A percentile compares a stretch with the other conserved stretches of the same genome.
phyloP scores from a whole-genome alignment of 2,113 vertebrate genomes.

The Centropus unirufus region DNA sequence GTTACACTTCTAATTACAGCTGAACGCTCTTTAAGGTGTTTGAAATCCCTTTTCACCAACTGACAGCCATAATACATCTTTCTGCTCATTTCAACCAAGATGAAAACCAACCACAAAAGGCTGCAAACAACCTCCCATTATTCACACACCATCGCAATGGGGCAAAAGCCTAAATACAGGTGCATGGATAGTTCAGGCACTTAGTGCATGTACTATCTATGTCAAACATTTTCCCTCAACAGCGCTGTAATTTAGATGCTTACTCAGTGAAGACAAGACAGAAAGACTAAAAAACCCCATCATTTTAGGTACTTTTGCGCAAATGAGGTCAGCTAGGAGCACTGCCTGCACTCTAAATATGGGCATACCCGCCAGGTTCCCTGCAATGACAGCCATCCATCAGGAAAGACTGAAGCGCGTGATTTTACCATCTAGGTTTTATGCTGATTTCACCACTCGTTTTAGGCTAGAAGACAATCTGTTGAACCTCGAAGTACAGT shows the following conservation, averaged over 20 bases:
- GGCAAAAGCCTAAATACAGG: not conserved
- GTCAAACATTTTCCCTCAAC: not conserved
- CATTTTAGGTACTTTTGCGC: not conserved
- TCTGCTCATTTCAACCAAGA: not conserved
- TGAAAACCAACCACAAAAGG: not conserved
- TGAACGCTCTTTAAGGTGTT: not conserved
- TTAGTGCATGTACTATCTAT: not conserved
- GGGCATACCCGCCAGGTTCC: not conserved
- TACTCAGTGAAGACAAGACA: not conserved
- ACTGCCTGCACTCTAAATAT: not conserved
- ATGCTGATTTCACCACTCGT: constrained; percentile 28
- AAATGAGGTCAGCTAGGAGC: not conserved
- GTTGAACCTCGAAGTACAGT: constrained; percentile 56
- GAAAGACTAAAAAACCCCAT: not conserved
- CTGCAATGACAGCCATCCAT: constrained; percentile 18
- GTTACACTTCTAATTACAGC: constrained; percentile 32
- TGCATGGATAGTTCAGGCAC: not conserved
- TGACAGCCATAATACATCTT: not conserved
- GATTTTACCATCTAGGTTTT: constrained; percentile 13
- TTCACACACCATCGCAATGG: accelerated
- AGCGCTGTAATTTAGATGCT: not conserved
- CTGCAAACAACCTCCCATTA: not conserved
- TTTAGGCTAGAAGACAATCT: constrained; percentile 63
- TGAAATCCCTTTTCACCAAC: not conserved
- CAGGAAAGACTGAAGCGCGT: not conserved